Evolutionary conservation across 2,797 vertebrate species (phyloP).

Genomic region (Discoglossus pictus): DNA sequence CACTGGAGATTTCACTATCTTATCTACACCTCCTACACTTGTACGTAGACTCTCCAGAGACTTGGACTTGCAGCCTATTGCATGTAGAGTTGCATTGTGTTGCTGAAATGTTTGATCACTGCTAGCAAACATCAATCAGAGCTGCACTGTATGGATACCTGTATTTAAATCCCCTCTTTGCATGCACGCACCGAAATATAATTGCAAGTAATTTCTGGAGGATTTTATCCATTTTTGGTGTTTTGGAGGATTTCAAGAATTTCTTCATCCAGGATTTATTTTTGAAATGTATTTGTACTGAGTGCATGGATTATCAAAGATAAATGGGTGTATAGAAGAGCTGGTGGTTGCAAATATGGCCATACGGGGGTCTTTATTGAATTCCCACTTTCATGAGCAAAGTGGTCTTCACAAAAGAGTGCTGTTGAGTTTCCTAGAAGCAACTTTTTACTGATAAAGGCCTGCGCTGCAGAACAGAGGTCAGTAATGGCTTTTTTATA

Average conservation of each 20-base stretch:
- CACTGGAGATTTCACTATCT: slow-evolving; percentile 22
- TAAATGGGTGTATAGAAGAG: not conserved
- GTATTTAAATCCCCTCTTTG: not conserved
- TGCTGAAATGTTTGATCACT: slow-evolving; percentile 29
- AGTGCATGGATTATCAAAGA: not conserved
- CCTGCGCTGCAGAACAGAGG: not conserved
- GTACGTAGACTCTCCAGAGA: slow-evolving; percentile 12
- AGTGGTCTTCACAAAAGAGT: not conserved
- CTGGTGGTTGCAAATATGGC: not conserved
- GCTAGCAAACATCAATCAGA: slow-evolving; percentile 23
- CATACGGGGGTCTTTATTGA: not conserved
- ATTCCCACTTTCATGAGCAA: not conserved
- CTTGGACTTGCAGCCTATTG: slow-evolving; percentile 30
- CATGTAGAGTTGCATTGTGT: slow-evolving; percentile 15
- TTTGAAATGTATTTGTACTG: not conserved
- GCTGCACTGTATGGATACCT: not conserved
- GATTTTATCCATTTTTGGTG: not conserved
- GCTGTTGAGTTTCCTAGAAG: not conserved
- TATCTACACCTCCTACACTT: slow-evolving; percentile 26
- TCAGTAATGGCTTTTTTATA: slow-evolving; percentile 3
- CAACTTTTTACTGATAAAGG: not conserved
- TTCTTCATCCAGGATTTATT: not conserved
- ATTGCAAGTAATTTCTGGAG: not conserved
- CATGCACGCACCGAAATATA: not conserved
- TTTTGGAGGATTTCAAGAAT: not conserved